Conservation (phyloP, 2,797 vertebrate genomes). For the Jordanella pulchra region DNA sequence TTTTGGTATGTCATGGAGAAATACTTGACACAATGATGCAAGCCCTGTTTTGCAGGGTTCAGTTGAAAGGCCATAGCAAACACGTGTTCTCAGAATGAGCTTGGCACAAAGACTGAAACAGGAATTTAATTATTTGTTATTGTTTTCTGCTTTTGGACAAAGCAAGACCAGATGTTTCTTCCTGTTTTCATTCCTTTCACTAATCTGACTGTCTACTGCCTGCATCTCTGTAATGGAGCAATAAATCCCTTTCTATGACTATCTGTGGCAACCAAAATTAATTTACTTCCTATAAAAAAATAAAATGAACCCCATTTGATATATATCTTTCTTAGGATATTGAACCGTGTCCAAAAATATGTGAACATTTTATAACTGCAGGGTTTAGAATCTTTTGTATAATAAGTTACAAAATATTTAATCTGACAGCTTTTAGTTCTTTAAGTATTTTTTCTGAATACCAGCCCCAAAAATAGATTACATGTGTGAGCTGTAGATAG, state of each 20-base stretch:
- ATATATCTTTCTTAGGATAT: not conserved
- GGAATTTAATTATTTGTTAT: not conserved
- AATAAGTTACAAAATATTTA: too few species aligned
- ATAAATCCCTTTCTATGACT: not conserved
- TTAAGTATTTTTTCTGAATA: too few species aligned
- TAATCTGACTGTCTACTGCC: not conserved
- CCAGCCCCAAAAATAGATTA: too few species aligned
- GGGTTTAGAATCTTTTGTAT: too few species aligned
- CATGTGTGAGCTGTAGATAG: too few species aligned
- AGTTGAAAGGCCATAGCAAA: conserved; percentile 4
- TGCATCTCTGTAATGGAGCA: not conserved
- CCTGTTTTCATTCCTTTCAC: not conserved
- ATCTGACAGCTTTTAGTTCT: too few species aligned
- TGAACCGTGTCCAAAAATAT: not conserved
- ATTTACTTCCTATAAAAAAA: not conserved
- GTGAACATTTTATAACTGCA: not conserved
- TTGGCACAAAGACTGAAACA: conserved; percentile 7
- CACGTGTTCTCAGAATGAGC: conserved; percentile 5
- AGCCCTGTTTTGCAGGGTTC: conserved; percentile 15
- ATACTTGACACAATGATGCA: conserved; percentile 4
- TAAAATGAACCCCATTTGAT: not conserved
- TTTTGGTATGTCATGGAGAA: conserved; percentile 20
- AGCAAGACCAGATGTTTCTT: conserved; percentile 10
- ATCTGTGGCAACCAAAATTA: not conserved
- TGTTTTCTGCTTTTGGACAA: conserved; percentile 7